phyloP scores from a whole-genome alignment of 2,888 invertebrate genomes.

The Sussaba pulchella region DNA sequence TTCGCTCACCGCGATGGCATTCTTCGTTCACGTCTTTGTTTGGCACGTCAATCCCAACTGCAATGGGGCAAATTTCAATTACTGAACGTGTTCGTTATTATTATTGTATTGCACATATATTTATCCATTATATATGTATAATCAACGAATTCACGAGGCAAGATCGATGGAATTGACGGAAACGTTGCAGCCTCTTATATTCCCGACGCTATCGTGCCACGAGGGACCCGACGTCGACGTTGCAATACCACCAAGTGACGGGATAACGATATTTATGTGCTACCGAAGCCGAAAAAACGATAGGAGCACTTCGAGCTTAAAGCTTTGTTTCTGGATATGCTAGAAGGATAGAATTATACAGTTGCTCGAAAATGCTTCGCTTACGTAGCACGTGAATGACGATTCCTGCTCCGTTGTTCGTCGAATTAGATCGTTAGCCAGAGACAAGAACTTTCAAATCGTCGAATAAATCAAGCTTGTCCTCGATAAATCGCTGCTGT shows the following conservation, averaged over 20 bases:
- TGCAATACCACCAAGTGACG: conserved; percentile 38
- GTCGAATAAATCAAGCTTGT: no score
- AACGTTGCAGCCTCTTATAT: conserved; percentile 51
- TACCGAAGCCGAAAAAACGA: background rate
- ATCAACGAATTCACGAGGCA: conserved; percentile 48
- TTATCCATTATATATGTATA: no score
- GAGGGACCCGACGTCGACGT: background rate
- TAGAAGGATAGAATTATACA: no score
- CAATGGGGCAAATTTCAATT: background rate
- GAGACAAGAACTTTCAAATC: no score
- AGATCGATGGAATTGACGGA: conserved; percentile 48
- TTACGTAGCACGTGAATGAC: no score
- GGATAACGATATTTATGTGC: background rate
- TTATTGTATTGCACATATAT: no score
- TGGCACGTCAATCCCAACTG: background rate
- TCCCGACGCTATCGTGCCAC: background rate
- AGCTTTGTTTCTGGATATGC: no score
- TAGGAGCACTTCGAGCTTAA: background rate
- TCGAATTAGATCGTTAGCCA: no score
- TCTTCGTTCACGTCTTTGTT: background rate
- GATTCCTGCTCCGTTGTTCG: no score
- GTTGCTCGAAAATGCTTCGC: no score
- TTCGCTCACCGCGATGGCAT: conserved; percentile 31
- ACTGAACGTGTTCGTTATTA: background rate
- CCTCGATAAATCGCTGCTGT: no score